Base-by-base conservation (phyloP, 2,888 invertebrate species). In the Diabrotica balteata region DNA sequence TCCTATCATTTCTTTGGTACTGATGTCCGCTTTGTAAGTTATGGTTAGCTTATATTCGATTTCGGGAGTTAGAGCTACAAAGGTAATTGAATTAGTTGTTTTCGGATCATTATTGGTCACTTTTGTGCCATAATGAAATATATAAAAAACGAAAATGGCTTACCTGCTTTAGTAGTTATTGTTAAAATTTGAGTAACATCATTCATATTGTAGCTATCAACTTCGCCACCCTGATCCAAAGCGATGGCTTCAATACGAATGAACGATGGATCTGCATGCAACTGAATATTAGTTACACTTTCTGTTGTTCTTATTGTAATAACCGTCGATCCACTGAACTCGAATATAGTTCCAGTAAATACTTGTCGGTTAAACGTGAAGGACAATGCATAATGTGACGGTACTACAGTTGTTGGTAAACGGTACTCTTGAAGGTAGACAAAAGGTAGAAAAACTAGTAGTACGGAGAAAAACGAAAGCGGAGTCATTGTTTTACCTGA, bases 1-100 rank as follows among this genome's bases (percentile, higher is more conserved):
- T 53, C 88, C 88, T 44, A 77, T 75, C 70, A 84, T 77, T 10
- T 83, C 78, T 49, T 84, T 81, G 57, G 84, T 81, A 11, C 72
- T 73, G 8, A 74, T 55, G 6, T 47, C 53, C 32, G 67, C 68
- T 4, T 58, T 47, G 49, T 62, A 71, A 2, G 49, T 49, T 42
- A 71, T 62, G 8, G 22, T n/a, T 11, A 72, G 45, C 9, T 43
- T 49, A 32, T 72, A 68, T 17, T 42, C 4, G 2, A 11, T 22
- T 10, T 22, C 52, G 8, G 60, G 49, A 4, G 9, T 22, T 51
- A 66, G 44, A 32, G 17, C 59, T 53, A 10, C 22, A 58, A 58
- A 32, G 5, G 32, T 32, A 32, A 32, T 32, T 32, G 32, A 32
- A 32, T 42, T 10, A 17, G 17, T 17, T 17, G 17, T 17, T 17